Base-by-base conservation (phyloP, 2,888 invertebrate genomes). In the Dryobota labecula region DNA sequence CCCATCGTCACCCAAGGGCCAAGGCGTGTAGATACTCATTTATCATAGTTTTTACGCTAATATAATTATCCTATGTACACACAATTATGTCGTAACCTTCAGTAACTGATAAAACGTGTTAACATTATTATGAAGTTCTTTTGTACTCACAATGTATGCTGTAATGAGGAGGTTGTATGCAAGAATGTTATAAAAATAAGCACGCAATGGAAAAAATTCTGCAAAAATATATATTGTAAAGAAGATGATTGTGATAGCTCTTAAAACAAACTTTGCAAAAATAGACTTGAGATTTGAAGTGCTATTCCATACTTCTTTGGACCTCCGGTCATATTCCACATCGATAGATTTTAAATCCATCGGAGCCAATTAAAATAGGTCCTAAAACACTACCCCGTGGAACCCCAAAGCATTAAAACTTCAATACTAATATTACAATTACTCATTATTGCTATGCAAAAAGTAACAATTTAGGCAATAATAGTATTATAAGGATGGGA, bases 71-170 rank as follows among this genome's bases (percentile, higher is more conserved):
- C 53, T 63, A 61, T 78, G 51, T 56, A 79, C 65, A 65, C 27
- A 65, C 61, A 75, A 70, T 70, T 79, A 57, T 70, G 30, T 56
- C 27, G 64, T 76, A 75, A 70, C 79, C 78, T 78, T 79, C 79
- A 79, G 53, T 57, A 7, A 75, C 70, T 78, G 79, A 65, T 79
- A 74, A 65, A 65, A 79, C 41, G 41, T 68, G 63, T 78, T 78
- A 74, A 67, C 30, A 33, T 77, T 73, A 73, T 53, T 73, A 63
- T 60, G 38, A 60, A 79, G 63, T 74, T 74, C 57, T 78, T 76
- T 76, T 77, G 57, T 73, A 61, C 41, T 60, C 20, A 69, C 56
- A 65, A 79, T 65, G 75, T 70, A 57, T 62, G 56, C 47, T 41
- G 38, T 70, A 63, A 79, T 66, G 54, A 73, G n/a, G 45, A 56